A percentile compares a stretch with the other conserved stretches of the same genome.
Evolutionary conservation across 1,140 invertebrate genomes (phyloP).

Genomic region (Halesus radiatus): DNA sequence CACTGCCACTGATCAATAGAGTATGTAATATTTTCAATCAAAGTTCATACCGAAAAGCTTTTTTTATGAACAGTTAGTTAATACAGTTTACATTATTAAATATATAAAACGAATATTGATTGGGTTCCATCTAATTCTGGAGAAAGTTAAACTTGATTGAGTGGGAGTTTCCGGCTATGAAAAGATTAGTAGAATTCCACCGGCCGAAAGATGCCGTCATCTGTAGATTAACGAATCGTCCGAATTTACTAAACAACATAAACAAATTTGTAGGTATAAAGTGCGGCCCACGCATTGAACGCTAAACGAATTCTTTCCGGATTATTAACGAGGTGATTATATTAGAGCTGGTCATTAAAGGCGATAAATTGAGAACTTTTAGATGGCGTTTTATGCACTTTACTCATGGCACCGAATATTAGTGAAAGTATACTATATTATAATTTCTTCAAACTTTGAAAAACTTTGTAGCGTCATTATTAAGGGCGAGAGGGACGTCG

Average conservation of each 20-base stretch:
- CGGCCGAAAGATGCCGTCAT: neutral
- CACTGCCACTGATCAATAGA: too few species aligned
- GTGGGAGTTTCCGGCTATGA: slow-evolving; percentile 26
- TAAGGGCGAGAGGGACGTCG: too few species aligned
- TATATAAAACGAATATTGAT: too few species aligned
- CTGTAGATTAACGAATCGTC: neutral
- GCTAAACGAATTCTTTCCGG: neutral
- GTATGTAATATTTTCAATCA: too few species aligned
- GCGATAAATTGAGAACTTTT: neutral
- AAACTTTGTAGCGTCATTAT: too few species aligned
- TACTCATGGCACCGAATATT: too few species aligned
- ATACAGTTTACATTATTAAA: too few species aligned
- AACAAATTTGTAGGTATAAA: neutral
- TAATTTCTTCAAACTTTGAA: too few species aligned
- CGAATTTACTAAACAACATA: neutral
- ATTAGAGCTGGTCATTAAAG: neutral
- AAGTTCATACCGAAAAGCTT: neutral
- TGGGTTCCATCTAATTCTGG: slow-evolving; percentile 9
- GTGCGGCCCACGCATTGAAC: neutral
- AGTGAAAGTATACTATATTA: too few species aligned
- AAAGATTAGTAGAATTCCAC: neutral
- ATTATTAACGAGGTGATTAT: neutral
- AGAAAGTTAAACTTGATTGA: slow-evolving; percentile 4
- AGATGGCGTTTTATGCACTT: too few species aligned
- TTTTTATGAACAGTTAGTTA: neutral